Percentiles rank a stretch among this genome's conserved stretches.
Conservation (phyloP, 2,888 invertebrate genomes). For the Epinotia bilunana region DNA sequence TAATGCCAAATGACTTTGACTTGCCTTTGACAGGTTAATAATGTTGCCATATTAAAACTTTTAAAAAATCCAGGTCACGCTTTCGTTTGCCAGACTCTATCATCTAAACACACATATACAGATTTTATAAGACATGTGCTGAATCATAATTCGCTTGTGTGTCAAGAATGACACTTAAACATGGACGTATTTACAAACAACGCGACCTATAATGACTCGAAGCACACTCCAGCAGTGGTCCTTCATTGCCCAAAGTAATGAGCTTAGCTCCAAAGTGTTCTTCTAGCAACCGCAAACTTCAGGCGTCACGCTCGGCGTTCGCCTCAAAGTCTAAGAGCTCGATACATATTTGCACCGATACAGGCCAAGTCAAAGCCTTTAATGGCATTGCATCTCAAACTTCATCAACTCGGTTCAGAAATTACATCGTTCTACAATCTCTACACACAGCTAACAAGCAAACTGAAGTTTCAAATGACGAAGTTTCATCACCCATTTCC, state of each 20-base stretch:
- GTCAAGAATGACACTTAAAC: too few relatives aligned
- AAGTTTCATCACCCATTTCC: slow-evolving; percentile 50
- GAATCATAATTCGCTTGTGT: too few relatives aligned
- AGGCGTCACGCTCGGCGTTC: neutral
- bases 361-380: slow-evolving; percentile 32
- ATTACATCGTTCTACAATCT: slow-evolving; percentile 23
- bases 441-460: slow-evolving; percentile 31
- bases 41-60: too few relatives aligned
- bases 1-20: too few relatives aligned
- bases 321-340: slow-evolving; percentile 18
- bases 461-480: slow-evolving; percentile 46
- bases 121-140: too few relatives aligned
- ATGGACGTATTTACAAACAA: neutral
- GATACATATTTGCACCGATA: slow-evolving; percentile 33
- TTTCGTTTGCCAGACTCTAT: too few relatives aligned
- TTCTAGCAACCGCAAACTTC: slow-evolving; percentile 46
- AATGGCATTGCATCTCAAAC: slow-evolving; percentile 38
- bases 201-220: neutral
- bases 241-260: slow-evolving; percentile 5
- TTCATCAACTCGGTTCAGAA: slow-evolving; percentile 28
- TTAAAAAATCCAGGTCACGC: too few relatives aligned
- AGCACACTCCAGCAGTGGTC: neutral
- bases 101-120: too few relatives aligned
- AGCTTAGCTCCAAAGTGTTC: neutral
- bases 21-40: too few relatives aligned